phyloP scores from a whole-genome alignment of 2,888 invertebrate species.

The Atethmia centrago region DNA sequence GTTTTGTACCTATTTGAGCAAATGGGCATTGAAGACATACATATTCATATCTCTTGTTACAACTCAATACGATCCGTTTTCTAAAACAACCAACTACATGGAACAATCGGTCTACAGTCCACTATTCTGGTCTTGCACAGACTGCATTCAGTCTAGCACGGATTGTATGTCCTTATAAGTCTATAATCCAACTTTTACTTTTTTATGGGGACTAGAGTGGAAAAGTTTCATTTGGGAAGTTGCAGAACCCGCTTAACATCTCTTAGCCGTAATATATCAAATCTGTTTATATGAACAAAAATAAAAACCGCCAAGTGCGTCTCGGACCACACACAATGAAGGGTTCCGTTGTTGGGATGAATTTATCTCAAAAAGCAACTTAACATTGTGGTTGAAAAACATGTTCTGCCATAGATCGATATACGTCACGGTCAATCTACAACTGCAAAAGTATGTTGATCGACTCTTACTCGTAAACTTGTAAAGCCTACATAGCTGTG shows the following conservation, averaged over 20 bases:
- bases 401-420: no score
- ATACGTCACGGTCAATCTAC: no score
- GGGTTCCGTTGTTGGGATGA: no score
- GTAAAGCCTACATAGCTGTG: no score
- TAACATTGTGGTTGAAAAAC: no score
- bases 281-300: no score
- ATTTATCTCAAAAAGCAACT: no score
- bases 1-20: background rate
- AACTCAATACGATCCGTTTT: background rate
- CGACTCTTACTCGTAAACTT: no score
- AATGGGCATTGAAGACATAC: background rate
- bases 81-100: background rate
- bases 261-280: background rate
- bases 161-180: slow-evolving; percentile 12
- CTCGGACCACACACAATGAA: no score
- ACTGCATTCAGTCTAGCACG: slow-evolving; percentile 1
- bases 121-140: background rate
- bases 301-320: no score
- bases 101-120: background rate
- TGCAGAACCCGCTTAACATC: slow-evolving; percentile 11
- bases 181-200: slow-evolving; percentile 18
- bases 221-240: slow-evolving; percentile 22
- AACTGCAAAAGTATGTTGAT: no score
- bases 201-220: slow-evolving; percentile 2
- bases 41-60: background rate